These are phyloP conservation scores for Chrysogorgia sp. DNA, from an alignment of 92 coral and sea anemone genomes.

Conservation along the genomic window DNA sequence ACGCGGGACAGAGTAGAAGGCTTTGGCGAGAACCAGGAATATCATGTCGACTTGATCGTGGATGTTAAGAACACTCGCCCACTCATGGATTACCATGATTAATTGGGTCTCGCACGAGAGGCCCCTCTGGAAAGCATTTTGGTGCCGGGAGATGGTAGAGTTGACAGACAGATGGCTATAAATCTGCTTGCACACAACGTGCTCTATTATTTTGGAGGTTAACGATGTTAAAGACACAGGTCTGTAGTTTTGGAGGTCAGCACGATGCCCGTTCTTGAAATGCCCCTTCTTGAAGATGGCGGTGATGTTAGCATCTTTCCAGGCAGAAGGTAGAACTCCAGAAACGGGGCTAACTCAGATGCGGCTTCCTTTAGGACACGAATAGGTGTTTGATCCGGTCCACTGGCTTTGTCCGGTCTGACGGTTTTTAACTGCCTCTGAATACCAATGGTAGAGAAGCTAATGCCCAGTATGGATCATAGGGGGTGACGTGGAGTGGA, in stretches of 20 bases:
- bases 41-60: no score
- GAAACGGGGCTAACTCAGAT: conserved; percentile 31
- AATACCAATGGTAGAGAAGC: conserved; percentile 38
- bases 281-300: no score
- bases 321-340: background rate
- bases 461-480: conserved; percentile 29
- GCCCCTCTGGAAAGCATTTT: no score
- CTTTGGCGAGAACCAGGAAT: no score
- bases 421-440: conserved; percentile 48
- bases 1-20: no score
- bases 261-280: conserved; percentile 34
- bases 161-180: conserved; percentile 45
- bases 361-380: conserved; percentile 41
- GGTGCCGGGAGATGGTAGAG: conserved; percentile 44
- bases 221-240: no score
- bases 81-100: no score
- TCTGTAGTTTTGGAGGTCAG: conserved; percentile 41
- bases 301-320: conserved; percentile 11
- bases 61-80: no score
- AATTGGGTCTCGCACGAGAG: no score
- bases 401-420: conserved; percentile 52
- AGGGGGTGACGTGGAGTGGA: conserved; percentile 17
- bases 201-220: no score
- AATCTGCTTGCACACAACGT: conserved; percentile 29
- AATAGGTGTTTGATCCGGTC: conserved; percentile 49